A percentile compares a stretch with the other conserved stretches of the same genome.
Conservation (phyloP, 2,113 vertebrate species). For the Cygnus atratus region DNA sequence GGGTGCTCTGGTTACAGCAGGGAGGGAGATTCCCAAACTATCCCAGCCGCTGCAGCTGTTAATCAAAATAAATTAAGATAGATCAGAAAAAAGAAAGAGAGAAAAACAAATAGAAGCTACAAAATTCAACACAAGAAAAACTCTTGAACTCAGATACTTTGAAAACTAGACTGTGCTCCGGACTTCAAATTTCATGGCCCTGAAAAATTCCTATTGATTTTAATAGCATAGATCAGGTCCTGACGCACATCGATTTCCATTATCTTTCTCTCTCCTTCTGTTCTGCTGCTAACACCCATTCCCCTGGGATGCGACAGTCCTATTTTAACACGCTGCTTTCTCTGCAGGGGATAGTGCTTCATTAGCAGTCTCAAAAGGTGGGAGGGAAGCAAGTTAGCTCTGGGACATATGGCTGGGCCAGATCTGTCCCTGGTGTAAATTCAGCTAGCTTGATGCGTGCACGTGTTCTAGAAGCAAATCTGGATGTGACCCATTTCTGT, state of each 20-base stretch:
- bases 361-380: background rate
- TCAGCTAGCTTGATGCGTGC: background rate
- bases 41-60: background rate
- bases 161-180: background rate
- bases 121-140: background rate
- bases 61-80: background rate
- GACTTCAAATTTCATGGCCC: background rate
- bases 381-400: background rate
- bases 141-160: background rate
- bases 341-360: background rate
- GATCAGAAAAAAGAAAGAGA: background rate
- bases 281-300: background rate
- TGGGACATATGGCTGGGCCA: background rate
- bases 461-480: background rate
- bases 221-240: background rate
- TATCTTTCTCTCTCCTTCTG: background rate
- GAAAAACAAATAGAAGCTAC: background rate
- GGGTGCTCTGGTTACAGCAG: background rate
- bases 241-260: background rate
- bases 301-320: background rate
- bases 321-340: background rate
- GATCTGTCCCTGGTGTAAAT: background rate
- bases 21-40: background rate
- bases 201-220: background rate
- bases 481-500: background rate